Evolutionary conservation across 2,888 invertebrate species (phyloP).

Genomic region (Lasioglossum marginatum): DNA sequence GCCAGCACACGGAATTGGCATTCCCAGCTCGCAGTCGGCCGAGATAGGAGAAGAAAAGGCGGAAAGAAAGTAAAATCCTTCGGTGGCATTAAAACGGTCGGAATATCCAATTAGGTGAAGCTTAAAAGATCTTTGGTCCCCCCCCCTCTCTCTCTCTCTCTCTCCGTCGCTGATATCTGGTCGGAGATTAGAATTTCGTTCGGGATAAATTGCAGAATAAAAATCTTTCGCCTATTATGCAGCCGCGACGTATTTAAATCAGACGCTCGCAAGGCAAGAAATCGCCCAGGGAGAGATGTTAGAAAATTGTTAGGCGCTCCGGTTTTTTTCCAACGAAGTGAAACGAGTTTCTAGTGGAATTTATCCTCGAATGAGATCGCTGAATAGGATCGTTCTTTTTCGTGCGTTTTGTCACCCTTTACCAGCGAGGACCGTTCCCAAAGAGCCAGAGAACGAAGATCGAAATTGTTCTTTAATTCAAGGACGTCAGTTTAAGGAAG

Average conservation of each 20-base stretch:
- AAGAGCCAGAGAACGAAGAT: background rate
- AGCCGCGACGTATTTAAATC: background rate
- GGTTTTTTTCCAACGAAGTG: background rate
- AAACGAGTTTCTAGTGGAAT: background rate
- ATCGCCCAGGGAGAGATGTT: background rate
- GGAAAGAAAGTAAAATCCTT: constrained; percentile 15
- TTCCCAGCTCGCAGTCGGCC: constrained; percentile 15
- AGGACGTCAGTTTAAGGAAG: constrained; percentile 18
- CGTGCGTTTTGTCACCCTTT: constrained; percentile 4
- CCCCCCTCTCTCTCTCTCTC: background rate
- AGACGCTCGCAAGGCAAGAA: background rate
- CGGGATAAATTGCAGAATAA: constrained; percentile 44
- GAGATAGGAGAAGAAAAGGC: constrained; percentile 7
- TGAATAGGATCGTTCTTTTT: background rate
- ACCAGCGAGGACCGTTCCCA: background rate
- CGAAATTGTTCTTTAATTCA: constrained; percentile 21
- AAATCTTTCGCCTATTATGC: constrained; percentile 26
- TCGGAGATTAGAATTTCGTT: constrained; percentile 36
- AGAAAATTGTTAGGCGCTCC: background rate
- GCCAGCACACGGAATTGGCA: constrained; percentile 34
- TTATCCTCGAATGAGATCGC: background rate
- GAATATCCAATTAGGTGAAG: constrained; percentile 57
- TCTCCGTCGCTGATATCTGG: constrained; percentile 7
- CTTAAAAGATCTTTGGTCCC: constrained; percentile 41
- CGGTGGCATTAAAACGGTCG: constrained; percentile 48